Conservation (phyloP, 2,797 vertebrate species). For the Chiloscyllium punctatum region DNA sequence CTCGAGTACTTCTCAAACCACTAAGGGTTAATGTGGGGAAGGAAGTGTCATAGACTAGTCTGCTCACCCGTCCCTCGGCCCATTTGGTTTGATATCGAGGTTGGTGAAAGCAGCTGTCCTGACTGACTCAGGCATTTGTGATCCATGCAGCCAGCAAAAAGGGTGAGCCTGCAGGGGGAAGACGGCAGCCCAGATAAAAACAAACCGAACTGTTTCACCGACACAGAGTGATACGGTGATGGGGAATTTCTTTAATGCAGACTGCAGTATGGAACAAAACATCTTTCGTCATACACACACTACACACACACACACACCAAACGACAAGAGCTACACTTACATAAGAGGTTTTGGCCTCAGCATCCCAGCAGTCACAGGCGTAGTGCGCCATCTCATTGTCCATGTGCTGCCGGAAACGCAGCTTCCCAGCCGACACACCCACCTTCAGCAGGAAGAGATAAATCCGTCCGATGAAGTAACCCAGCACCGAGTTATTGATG, state of each 20-base stretch:
- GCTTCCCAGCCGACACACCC: slow-evolving; percentile 81
- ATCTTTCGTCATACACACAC: background rate
- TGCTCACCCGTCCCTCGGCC: fast-evolving
- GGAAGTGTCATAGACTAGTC: background rate
- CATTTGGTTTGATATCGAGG: background rate
- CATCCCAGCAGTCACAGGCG: slow-evolving; percentile 98
- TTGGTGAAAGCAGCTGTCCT: background rate
- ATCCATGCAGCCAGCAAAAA: background rate
- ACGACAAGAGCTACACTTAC: slow-evolving; percentile 67
- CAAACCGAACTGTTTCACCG: background rate
- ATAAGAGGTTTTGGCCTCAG: slow-evolving; percentile 94
- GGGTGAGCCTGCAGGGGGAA: background rate
- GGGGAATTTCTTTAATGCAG: background rate
- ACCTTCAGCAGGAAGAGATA: slow-evolving; percentile 95
- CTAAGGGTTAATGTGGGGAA: background rate
- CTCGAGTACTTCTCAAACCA: background rate
- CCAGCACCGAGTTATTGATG: slow-evolving; percentile 95
- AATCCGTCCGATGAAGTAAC: slow-evolving; percentile 97
- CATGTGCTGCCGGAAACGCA: slow-evolving; percentile 98
- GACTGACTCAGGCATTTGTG: background rate
- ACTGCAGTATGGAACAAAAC: background rate
- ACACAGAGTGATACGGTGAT: background rate
- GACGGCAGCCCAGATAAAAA: background rate
- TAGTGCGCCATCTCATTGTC: slow-evolving; percentile 99
- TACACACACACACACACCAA: background rate